phyloP scores from a whole-genome alignment of 1,140 invertebrate species.

The Pentalonia nigronervosa region DNA sequence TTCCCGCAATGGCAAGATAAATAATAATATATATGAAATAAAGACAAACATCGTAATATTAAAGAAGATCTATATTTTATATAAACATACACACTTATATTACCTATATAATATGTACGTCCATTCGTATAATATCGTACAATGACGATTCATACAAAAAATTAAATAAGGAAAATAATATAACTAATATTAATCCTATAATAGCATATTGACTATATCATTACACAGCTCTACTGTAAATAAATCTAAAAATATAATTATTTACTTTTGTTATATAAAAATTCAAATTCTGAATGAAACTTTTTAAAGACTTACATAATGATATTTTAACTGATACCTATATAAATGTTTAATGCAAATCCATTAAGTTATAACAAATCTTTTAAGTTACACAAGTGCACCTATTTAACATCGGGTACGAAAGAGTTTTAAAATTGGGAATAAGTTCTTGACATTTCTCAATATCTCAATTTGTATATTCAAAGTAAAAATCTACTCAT shows the following conservation, averaged over 20 bases:
- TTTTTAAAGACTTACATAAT: background rate
- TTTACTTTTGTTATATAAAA: background rate
- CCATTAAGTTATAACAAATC: background rate
- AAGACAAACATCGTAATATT: constrained; percentile 3
- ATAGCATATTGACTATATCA: background rate
- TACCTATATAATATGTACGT: too few relatives aligned
- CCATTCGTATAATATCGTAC: background rate
- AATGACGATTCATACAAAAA: background rate
- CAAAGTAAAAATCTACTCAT: background rate
- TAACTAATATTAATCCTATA: background rate
- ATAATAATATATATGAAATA: background rate
- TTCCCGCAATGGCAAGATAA: background rate
- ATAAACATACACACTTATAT: background rate
- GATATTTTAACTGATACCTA: background rate
- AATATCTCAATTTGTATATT: background rate
- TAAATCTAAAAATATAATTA: background rate
- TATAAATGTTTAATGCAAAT: background rate
- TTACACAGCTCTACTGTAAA: background rate
- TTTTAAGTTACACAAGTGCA: background rate
- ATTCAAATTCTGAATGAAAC: background rate
- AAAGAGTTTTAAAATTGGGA: background rate
- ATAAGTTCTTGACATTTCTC: background rate
- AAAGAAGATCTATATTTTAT: background rate
- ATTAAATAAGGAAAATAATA: background rate
- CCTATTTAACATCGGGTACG: background rate